phyloP scores from a whole-genome alignment of 92 coral and sea anemone genomes.

The Paragorgia papillata region DNA sequence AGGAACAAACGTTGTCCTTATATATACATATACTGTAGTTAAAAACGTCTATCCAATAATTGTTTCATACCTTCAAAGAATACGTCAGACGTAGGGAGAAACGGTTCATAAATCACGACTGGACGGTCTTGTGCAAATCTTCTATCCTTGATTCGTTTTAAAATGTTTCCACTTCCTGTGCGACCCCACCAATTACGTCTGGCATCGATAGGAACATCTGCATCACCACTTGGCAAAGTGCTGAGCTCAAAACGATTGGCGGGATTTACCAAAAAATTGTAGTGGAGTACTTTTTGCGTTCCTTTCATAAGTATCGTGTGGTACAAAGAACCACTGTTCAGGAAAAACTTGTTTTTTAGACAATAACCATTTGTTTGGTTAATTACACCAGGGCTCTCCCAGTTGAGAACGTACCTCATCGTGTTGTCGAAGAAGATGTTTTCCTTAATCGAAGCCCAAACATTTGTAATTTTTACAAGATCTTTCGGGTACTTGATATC shows the following conservation, averaged over 20 bases:
- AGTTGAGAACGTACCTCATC: constrained; percentile 5
- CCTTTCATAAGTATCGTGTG: constrained; percentile 16
- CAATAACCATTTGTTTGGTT: background rate
- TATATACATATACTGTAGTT: too few relatives aligned
- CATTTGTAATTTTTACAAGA: background rate
- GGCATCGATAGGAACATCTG: constrained; percentile 38
- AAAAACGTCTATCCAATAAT: too few relatives aligned
- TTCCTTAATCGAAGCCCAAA: background rate
- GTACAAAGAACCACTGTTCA: constrained; percentile 12
- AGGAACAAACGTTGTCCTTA: too few relatives aligned
- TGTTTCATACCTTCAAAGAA: constrained; percentile 43
- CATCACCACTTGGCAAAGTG: constrained; percentile 25
- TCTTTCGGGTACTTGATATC: constrained; percentile 8
- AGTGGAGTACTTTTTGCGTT: constrained; percentile 24
- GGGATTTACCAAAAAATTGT: constrained; percentile 55
- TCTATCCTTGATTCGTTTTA: constrained; percentile 50
- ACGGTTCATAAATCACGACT: constrained; percentile 52
- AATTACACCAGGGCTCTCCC: background rate
- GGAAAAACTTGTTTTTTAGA: constrained; percentile 8
- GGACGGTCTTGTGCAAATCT: constrained; percentile 44
- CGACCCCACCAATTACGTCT: constrained; percentile 67
- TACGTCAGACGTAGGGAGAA: constrained; percentile 29
- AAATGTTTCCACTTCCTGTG: background rate
- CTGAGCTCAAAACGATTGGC: constrained; percentile 47
- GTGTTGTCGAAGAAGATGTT: constrained; percentile 25